These are phyloP conservation scores for cat (Felis catus) DNA, from an alignment of 2,113 vertebrate genomes.

Conservation along the genomic window F.catus_Fca126_mat1.0 CM031412.1:193953501-193954000, in stretches of 20 bases:
- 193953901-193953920: neutral
- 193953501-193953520: no score
- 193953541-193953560: no score
- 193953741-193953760: neutral
- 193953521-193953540: no score
- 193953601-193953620: neutral
- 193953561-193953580: no score
- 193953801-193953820: neutral
- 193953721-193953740: neutral
- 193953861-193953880: constrained; percentile 14
- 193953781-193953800: neutral
- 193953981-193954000: neutral
- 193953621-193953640: neutral
- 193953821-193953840: constrained; percentile 14
- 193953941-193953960: neutral
- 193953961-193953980: constrained; percentile 3
- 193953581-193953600: neutral
- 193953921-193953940: neutral
- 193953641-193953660: neutral
- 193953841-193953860: neutral
- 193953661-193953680: neutral
- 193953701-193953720: neutral
- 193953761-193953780: constrained; percentile 41
- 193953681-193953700: neutral
- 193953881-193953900: constrained; percentile 40